Conservation (phyloP, 2,113 vertebrate genomes). For the Galeopterus variegatus region DNA sequence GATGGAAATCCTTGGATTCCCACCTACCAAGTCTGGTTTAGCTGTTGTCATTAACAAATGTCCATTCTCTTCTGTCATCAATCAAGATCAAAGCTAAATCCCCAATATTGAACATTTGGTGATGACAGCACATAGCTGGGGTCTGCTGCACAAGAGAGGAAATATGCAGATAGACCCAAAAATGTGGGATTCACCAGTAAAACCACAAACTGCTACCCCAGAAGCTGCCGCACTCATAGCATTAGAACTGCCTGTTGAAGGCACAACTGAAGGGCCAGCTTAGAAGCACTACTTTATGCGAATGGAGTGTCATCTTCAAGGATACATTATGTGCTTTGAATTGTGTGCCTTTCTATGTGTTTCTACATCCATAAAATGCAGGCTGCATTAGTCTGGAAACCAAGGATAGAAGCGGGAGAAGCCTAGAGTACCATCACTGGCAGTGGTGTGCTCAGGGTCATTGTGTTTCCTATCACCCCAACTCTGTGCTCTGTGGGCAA, state of each 20-base stretch:
- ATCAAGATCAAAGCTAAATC: background rate
- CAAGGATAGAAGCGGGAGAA: background rate
- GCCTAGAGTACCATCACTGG: background rate
- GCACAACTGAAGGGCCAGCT: background rate
- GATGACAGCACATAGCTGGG: background rate
- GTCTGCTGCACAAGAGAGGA: background rate
- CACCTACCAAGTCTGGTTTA: background rate
- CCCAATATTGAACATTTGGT: background rate
- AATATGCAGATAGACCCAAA: rapidly evolving
- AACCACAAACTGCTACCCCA: background rate
- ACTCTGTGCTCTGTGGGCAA: background rate
- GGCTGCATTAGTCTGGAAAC: background rate
- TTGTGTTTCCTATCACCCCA: background rate
- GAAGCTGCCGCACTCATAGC: background rate
- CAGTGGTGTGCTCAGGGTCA: background rate
- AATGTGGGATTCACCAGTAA: no score
- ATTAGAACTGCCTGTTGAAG: background rate
- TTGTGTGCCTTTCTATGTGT: background rate
- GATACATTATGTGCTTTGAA: background rate
- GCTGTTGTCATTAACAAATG: background rate
- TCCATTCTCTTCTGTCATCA: background rate
- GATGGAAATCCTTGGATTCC: background rate
- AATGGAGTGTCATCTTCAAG: background rate
- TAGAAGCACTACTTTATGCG: background rate
- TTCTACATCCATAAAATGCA: background rate